Evolutionary conservation across 2,113 vertebrate genomes (phyloP).

Genomic region (Phaethon lepturus): DNA sequence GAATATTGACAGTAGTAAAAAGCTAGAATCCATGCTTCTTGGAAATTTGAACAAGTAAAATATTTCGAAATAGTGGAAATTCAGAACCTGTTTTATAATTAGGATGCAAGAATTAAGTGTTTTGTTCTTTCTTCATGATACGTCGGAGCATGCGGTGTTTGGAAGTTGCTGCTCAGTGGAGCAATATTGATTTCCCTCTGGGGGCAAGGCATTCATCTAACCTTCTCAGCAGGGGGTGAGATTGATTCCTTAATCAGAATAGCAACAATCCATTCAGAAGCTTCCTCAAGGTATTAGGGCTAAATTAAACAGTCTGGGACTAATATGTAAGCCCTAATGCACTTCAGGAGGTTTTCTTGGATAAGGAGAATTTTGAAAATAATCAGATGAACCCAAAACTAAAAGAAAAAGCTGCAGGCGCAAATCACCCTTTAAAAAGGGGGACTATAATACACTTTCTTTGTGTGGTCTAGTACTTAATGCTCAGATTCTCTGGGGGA

Average conservation of each 20-base stretch:
- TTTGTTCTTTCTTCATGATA: not conserved
- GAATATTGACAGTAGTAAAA: not conserved
- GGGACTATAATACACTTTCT: not conserved
- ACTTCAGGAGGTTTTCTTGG: conserved; percentile 30
- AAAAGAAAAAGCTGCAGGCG: conserved; percentile 33
- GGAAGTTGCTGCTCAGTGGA: conserved; percentile 7
- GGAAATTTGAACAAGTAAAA: not conserved
- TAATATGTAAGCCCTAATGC: conserved; percentile 42
- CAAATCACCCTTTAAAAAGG: not conserved
- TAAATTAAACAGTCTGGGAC: conserved; percentile 59
- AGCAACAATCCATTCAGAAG: conserved; percentile 38
- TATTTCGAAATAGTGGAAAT: not conserved
- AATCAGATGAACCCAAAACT: conserved; percentile 8
- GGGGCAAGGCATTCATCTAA: conserved; percentile 20
- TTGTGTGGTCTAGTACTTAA: conserved; percentile 21
- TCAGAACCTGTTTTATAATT: not conserved
- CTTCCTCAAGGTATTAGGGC: conserved; percentile 62
- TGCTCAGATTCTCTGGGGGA: not conserved
- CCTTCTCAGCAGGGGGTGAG: not conserved
- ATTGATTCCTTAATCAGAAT: conserved; percentile 25
- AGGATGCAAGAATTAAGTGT: not conserved
- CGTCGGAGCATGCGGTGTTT: accelerated
- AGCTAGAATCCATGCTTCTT: not conserved
- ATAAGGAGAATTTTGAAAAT: conserved; percentile 22
- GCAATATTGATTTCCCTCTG: not conserved